Conservation (phyloP, 2,797 vertebrate genomes). For the Centroberyx gerrardi region DNA sequence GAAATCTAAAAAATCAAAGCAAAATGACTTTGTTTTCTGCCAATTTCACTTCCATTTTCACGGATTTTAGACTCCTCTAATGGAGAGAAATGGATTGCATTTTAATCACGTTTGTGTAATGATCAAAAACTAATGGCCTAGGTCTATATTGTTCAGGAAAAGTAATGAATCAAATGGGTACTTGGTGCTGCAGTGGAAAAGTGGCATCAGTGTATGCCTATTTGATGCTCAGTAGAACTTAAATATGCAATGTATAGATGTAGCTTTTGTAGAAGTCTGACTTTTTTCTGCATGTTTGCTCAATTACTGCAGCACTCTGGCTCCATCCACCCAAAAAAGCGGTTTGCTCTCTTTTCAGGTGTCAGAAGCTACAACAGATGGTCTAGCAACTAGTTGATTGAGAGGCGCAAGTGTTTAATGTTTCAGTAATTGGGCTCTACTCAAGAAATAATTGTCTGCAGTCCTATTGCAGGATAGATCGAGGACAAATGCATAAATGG, state of each 20-base stretch:
- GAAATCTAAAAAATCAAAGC: neutral
- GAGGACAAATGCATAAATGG: slow-evolving; percentile 40
- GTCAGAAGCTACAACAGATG: slow-evolving; percentile 71
- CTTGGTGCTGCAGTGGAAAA: slow-evolving; percentile 19
- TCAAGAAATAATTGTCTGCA: slow-evolving; percentile 46
- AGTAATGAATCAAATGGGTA: slow-evolving; percentile 55
- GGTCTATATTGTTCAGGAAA: slow-evolving; percentile 18
- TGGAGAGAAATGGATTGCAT: slow-evolving; percentile 37
- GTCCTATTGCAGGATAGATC: slow-evolving; percentile 44
- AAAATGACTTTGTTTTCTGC: neutral
- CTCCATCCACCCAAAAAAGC: slow-evolving; percentile 17
- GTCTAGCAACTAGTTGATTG: slow-evolving; percentile 46
- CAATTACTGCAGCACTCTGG: slow-evolving; percentile 45
- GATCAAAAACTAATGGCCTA: slow-evolving; percentile 58
- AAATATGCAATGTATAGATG: slow-evolving; percentile 65
- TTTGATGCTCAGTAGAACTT: slow-evolving; percentile 66
- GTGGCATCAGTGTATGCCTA: slow-evolving; percentile 38
- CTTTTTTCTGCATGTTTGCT: slow-evolving; percentile 32
- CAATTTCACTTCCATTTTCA: slow-evolving; percentile 2
- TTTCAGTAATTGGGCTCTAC: slow-evolving; percentile 56
- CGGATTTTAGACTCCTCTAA: slow-evolving; percentile 7
- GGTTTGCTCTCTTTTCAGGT: slow-evolving; percentile 50
- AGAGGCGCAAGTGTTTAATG: slow-evolving; percentile 59
- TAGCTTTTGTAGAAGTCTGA: slow-evolving; percentile 5
- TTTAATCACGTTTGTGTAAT: slow-evolving; percentile 59